Percentiles rank a stretch among this genome's conserved stretches.
These are phyloP conservation scores for Sturnira hondurensis DNA, from an alignment of 2,113 vertebrate species.

Conservation along the genomic window DNA sequence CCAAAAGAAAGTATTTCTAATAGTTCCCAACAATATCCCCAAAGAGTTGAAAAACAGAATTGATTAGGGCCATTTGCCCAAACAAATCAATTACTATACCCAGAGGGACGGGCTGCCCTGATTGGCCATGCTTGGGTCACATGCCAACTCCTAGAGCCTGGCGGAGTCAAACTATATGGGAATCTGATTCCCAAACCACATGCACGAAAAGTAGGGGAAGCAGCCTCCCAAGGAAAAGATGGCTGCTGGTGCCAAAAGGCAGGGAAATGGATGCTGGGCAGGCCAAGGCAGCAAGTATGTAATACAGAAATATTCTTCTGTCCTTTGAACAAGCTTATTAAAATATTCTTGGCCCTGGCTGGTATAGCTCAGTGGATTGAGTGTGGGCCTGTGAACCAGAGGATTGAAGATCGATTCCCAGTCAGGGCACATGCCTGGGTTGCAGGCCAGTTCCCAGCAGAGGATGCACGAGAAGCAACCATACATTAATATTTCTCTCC, in stretches of 20 bases:
- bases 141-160: not conserved
- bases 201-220: not conserved
- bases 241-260: not conserved
- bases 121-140: not conserved
- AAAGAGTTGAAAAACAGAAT: not conserved
- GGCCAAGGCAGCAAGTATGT: not conserved
- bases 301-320: not conserved
- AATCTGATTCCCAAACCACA: not conserved
- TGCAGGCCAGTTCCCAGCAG: too few relatives aligned
- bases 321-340: not conserved
- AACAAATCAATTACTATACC: not conserved
- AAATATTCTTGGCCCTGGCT: too few relatives aligned
- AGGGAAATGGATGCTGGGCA: not conserved
- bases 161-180: not conserved
- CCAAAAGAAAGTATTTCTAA: not conserved
- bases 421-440: too few relatives aligned
- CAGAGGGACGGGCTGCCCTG: not conserved
- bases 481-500: too few relatives aligned
- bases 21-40: not conserved
- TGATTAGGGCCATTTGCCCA: not conserved
- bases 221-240: not conserved
- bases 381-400: too few relatives aligned
- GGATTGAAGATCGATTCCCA: too few relatives aligned
- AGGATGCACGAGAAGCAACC: too few relatives aligned
- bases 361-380: too few relatives aligned